Conservation (phyloP, 37 sponge, comb jelly and placozoan genomes). For the Eunapius fragilis region DNA sequence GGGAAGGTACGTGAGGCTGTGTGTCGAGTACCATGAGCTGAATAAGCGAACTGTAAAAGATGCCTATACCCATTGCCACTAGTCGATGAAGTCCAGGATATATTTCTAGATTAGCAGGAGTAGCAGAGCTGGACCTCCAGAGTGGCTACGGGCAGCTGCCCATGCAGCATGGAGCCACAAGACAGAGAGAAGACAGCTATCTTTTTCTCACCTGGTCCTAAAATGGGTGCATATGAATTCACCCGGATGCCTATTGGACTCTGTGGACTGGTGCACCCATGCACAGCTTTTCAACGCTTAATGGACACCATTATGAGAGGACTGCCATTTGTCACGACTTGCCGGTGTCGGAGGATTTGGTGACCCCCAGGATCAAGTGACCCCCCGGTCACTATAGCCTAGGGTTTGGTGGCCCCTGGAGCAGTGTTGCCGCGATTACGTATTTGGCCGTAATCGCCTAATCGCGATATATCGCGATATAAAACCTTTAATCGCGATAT, state of each 20-base stretch:
- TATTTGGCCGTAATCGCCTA: no score
- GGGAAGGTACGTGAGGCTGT: conserved; percentile 54
- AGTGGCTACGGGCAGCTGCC: conserved; percentile 73
- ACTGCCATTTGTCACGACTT: conserved; percentile 26
- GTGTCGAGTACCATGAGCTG: conserved; percentile 63
- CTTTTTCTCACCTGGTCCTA: conserved; percentile 60
- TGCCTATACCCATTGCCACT: conserved; percentile 69
- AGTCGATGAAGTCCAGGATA: conserved; percentile 68
- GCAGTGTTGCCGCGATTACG: no score
- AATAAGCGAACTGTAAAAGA: conserved; percentile 59
- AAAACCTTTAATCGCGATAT: no score
- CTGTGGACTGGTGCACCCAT: conserved; percentile 49
- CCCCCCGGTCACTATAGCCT: no score
- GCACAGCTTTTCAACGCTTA: conserved; percentile 56
- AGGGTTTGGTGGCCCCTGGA: no score
- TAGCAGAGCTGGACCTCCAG: conserved; percentile 52
- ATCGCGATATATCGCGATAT: no score
- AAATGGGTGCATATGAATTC: conserved; percentile 64
- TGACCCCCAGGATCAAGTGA: no score
- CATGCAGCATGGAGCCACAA: conserved; percentile 16
- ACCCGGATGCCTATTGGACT: conserved; percentile 51
- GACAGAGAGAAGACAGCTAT: conserved; percentile 58
- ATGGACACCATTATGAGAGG: conserved; percentile 40
- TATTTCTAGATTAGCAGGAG: conserved; percentile 43
- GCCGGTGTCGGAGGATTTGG: no score